Percentiles rank a stretch among this genome's conserved stretches.
Conservation (phyloP, 2,888 invertebrate genomes). For the Antheraea assamensis region DNA sequence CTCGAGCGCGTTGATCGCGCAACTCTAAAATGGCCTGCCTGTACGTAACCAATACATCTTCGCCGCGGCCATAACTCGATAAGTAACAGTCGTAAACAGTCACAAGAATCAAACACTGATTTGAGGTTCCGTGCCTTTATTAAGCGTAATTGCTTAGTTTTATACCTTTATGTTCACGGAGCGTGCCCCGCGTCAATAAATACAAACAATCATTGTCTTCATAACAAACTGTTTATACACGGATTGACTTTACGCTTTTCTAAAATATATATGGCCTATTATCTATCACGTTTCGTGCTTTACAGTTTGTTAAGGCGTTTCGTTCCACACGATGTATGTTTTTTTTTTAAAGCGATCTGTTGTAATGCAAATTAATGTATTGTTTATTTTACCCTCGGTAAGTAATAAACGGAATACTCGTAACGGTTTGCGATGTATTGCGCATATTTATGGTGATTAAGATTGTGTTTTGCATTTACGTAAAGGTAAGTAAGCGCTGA, state of each 20-base stretch:
- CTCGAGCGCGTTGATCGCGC: not conserved
- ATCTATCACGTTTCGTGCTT: slow-evolving; percentile 31
- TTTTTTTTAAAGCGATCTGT: not conserved
- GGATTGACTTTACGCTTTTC: slow-evolving; percentile 13
- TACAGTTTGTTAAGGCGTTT: slow-evolving; percentile 20
- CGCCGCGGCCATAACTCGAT: slow-evolving; percentile 22
- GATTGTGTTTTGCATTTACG: not conserved
- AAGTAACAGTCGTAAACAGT: slow-evolving; percentile 30
- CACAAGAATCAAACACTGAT: slow-evolving; percentile 35
- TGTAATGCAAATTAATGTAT: slow-evolving; percentile 13
- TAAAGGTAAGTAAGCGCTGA: not conserved
- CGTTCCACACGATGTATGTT: slow-evolving; percentile 11
- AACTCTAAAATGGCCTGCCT: slow-evolving; percentile 18
- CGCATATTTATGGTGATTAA: not conserved
- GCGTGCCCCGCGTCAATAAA: slow-evolving; percentile 41
- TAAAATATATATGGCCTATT: slow-evolving; percentile 27
- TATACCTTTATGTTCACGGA: slow-evolving; percentile 31
- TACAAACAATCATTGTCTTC: slow-evolving; percentile 36
- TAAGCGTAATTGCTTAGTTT: slow-evolving; percentile 24
- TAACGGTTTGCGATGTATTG: not conserved
- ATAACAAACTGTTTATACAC: slow-evolving; percentile 25
- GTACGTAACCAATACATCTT: slow-evolving; percentile 9
- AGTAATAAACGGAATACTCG: not conserved
- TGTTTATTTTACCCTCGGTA: slow-evolving; percentile 1
- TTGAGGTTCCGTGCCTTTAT: slow-evolving; percentile 26